Base-by-base conservation (phyloP, 2,113 vertebrate genomes). In the Murina feae region DNA sequence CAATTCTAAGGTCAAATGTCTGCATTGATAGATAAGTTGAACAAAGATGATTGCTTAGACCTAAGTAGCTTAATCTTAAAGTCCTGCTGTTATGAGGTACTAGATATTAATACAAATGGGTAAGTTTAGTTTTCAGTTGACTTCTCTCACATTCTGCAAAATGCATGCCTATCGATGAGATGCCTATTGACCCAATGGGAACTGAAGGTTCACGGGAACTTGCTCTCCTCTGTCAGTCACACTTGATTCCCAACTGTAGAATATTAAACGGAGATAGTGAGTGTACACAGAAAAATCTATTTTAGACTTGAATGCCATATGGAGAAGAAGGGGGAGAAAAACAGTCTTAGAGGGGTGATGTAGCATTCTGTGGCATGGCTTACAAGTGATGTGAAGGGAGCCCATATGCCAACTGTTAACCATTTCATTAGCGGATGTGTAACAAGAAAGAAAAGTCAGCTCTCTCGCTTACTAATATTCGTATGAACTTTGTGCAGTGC, bases 251-350 rank as follows among this genome's bases (percentile, higher is more conserved):
- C 5, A 74, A 25, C 9, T 84, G 78, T 58, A 28, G 17, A 80
- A n/a, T 63, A 51, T n/a, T 81, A 49, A 49, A 65, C 79, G 68
- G 53, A 91, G 37, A 69, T 4, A 58, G 14, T 35, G 42, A 86
- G 5, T 47, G n/a, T 87, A 1, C 65, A n/a, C 8, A 80, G 58
- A 79, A 91, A 86, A 92, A 81, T 68, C 7, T 90, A 80, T 92
- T 97, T 97, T 94, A 86, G 82, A 95, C 81, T 39, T 28, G 12
- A 91, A 86, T 72, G 53, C 51, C 91, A 91, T 91, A 93, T 89
- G 81, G 89, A 9, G 30, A 91, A 94, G 32, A 90, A 92, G 39
- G 28, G 85, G 55, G 94, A 74, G 53, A 9, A 44, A 93, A 95
- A 30, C 60, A 25, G 11, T 49, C 37, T 93, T 79, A 49, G 47